phyloP scores from a whole-genome alignment of 2,113 vertebrate genomes.

The Turnix velox region DNA sequence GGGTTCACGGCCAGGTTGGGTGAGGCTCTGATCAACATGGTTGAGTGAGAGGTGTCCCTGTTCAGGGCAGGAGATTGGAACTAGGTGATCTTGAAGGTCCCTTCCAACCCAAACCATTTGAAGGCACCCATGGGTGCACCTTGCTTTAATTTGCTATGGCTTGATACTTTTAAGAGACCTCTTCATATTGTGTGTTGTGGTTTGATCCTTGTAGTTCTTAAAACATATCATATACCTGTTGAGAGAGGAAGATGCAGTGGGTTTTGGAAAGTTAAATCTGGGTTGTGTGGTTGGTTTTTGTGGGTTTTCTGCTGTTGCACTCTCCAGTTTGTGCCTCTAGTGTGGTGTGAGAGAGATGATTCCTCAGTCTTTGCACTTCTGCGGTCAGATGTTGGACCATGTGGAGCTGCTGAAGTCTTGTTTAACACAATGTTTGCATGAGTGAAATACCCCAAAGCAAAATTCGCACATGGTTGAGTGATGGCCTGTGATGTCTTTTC shows the following conservation, averaged over 20 bases:
- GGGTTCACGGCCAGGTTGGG: too few relatives aligned
- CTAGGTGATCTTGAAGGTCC: too few relatives aligned
- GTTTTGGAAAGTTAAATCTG: background rate
- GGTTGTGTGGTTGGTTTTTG: background rate
- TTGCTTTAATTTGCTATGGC: background rate
- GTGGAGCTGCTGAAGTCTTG: background rate
- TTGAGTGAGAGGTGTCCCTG: too few relatives aligned
- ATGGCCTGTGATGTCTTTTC: background rate
- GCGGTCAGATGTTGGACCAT: background rate
- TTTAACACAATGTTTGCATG: background rate
- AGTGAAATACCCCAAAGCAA: background rate
- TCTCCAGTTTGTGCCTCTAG: rapidly evolving
- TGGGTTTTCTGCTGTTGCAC: background rate
- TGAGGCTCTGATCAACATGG: too few relatives aligned
- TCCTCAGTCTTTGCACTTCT: background rate
- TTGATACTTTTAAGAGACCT: background rate
- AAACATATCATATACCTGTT: background rate
- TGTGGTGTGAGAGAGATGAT: rapidly evolving
- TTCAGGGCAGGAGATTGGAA: too few relatives aligned
- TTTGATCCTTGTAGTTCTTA: background rate
- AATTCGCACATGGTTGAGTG: background rate
- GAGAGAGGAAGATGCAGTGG: background rate
- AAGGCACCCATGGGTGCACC: background rate
- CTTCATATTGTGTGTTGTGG: background rate
- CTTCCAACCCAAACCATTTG: too few relatives aligned